Base-by-base conservation (phyloP, 2,797 vertebrate genomes). In the Crenichthys baileyi region DNA sequence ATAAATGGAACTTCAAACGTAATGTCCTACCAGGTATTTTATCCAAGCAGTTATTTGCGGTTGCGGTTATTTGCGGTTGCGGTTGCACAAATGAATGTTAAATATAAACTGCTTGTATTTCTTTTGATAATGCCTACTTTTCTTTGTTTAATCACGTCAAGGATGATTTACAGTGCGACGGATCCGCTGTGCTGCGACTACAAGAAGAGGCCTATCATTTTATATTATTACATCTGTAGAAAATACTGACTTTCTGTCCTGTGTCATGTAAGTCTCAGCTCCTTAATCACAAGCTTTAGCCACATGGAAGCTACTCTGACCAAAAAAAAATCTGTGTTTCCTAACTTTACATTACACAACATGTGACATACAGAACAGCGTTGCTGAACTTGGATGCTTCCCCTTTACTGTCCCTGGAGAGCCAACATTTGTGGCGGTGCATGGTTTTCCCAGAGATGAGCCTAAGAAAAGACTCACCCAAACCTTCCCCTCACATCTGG, bases 401-500 rank as follows among this genome's bases (percentile, higher is more conserved):
- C 80, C 77, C 79, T 88, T 84, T 88, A 90, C 78, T 75, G 91
- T 94, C 91, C 82, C 88, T 9, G 36, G 85, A 90, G 92, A 93
- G 83, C 73, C 73, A 76, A 76, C 82, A 73, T 79, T 83, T 79
- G 85, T 82, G 60, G 81, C 83, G 81, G 84, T 78, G 72, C 78
- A 77, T 78, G 88, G 72, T 93, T 75, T 95, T 94, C 93, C 94
- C 93, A 94, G 82, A 70, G 75, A 84, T 87, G 87, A 89, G 87
- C 83, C 88, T 80, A 86, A 91, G 84, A 90, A 92, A 91, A 93
- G 86, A 80, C 60, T 88, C 87, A 85, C 89, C 89, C 88, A 78
- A 82, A 83, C 74, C 81, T 70, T 92, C 85, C 75, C 48, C 87
- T 89, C 89, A 93, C 94, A 95, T 94, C 93, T 94, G 94, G 91